These are phyloP conservation scores for Busseola fusca DNA, from an alignment of 2,888 invertebrate genomes.

Conservation along the genomic window DNA sequence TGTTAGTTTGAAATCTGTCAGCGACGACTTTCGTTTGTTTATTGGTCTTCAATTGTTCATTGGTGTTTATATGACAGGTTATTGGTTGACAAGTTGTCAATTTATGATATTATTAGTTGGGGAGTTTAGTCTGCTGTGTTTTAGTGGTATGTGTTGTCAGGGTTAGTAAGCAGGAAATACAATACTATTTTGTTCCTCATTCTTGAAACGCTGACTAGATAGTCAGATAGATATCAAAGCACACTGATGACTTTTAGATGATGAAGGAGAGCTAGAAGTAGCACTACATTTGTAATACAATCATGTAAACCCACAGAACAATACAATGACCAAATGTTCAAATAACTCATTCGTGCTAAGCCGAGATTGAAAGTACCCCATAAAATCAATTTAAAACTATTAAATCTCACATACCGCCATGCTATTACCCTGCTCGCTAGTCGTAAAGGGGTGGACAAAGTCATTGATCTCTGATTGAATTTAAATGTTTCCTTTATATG, in stretches of 20 bases:
- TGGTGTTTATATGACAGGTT: slow-evolving; percentile 43
- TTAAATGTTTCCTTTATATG: slow-evolving; percentile 30
- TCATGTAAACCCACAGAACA: background rate
- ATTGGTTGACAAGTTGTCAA: slow-evolving; percentile 51
- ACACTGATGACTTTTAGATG: background rate
- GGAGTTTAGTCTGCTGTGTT: background rate
- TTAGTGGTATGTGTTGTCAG: background rate
- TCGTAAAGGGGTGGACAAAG: slow-evolving; percentile 27
- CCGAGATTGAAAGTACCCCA: slow-evolving; percentile 29
- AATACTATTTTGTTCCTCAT: background rate
- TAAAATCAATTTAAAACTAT: slow-evolving; percentile 42
- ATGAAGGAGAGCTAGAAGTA: background rate
- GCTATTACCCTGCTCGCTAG: slow-evolving; percentile 30
- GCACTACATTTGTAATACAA: background rate
- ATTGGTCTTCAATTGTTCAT: slow-evolving; percentile 49
- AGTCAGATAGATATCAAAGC: no score
- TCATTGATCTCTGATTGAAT: slow-evolving; percentile 39
- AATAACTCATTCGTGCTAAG: slow-evolving; percentile 21
- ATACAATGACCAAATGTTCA: slow-evolving; percentile 1
- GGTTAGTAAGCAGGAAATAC: background rate
- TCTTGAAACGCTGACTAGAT: background rate
- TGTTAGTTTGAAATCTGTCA: slow-evolving; percentile 57
- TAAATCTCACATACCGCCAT: slow-evolving; percentile 36
- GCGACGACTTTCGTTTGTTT: slow-evolving; percentile 51
- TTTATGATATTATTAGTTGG: slow-evolving; percentile 18